Conservation (phyloP, 2,797 vertebrate species). For the Tadarida brasiliensis region DNA sequence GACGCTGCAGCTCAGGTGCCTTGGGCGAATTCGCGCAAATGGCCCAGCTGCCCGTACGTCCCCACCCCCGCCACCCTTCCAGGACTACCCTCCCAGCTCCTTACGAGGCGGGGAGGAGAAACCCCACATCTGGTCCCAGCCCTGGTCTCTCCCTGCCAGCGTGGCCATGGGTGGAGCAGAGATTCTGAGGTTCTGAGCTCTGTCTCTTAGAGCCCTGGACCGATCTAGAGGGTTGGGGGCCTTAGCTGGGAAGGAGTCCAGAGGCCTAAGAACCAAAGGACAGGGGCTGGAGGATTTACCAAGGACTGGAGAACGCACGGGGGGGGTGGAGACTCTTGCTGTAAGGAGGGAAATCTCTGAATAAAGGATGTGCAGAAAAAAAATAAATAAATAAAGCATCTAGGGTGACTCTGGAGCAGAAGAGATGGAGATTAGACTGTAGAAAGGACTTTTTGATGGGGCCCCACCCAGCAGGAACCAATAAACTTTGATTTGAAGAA, state of each 20-base stretch:
- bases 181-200: not conserved
- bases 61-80: not conserved
- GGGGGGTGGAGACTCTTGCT: not conserved
- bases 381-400: not conserved
- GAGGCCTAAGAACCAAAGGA: not conserved
- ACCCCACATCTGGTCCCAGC: slow-evolving; percentile 25
- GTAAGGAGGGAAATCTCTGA: not conserved
- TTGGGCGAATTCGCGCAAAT: not conserved
- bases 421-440: not conserved
- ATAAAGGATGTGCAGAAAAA: not conserved
- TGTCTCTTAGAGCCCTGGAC: not conserved
- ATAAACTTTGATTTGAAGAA: not conserved
- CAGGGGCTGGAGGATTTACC: not conserved
- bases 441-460: not conserved
- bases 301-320: not conserved
- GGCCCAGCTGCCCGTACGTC: not conserved
- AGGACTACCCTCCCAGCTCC: not conserved
- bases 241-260: not conserved
- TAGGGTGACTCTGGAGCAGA: not conserved
- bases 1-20: not conserved
- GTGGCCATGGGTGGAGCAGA: slow-evolving; percentile 68
- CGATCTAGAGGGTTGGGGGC: not conserved
- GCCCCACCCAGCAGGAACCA: not conserved
- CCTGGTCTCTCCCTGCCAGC: slow-evolving; percentile 52
- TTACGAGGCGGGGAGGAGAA: not conserved